Percentiles rank a stretch among this genome's conserved stretches.
These are phyloP conservation scores for Meloidogyne exigua DNA, from an alignment of 1,140 invertebrate species.

Conservation along the genomic window DNA sequence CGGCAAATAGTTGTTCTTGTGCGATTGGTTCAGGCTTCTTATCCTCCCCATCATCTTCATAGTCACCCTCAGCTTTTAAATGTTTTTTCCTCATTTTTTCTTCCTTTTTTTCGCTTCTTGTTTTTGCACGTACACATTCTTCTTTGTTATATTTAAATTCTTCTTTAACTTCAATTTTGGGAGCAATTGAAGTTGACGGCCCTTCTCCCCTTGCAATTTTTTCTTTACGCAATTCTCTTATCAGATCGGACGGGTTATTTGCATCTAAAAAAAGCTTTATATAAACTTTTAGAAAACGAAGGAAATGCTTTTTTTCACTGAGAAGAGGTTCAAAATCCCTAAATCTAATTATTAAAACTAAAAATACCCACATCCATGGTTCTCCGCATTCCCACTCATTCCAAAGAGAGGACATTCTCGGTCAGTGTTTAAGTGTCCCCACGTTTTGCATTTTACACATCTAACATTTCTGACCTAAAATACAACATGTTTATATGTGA, in stretches of 20 bases:
- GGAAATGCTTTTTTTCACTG: too few relatives aligned
- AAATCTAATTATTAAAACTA: too few relatives aligned
- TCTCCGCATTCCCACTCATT: conserved; percentile 62
- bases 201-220: conserved; percentile 22
- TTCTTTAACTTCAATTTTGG: not conserved
- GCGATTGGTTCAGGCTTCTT: conserved; percentile 31
- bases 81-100: not conserved
- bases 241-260: conserved; percentile 61
- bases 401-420: conserved; percentile 65
- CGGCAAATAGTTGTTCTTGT: conserved; percentile 37
- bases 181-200: not conserved
- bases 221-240: conserved; percentile 48
- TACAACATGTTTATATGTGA: conserved; percentile 12
- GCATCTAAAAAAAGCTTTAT: too few relatives aligned
- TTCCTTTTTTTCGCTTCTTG: conserved; percentile 11
- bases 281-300: too few relatives aligned
- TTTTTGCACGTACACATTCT: not conserved
- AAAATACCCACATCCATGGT: conserved; percentile 57
- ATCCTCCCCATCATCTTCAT: conserved; percentile 25
- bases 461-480: conserved; percentile 83
- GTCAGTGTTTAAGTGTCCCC: conserved; percentile 99
- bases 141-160: conserved; percentile 11
- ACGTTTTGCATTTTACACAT: conserved; percentile 97
- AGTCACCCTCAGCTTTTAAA: not conserved
- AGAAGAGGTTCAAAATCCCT: too few relatives aligned